phyloP scores from a whole-genome alignment of 2,888 invertebrate genomes.

The Luperina testacea region DNA sequence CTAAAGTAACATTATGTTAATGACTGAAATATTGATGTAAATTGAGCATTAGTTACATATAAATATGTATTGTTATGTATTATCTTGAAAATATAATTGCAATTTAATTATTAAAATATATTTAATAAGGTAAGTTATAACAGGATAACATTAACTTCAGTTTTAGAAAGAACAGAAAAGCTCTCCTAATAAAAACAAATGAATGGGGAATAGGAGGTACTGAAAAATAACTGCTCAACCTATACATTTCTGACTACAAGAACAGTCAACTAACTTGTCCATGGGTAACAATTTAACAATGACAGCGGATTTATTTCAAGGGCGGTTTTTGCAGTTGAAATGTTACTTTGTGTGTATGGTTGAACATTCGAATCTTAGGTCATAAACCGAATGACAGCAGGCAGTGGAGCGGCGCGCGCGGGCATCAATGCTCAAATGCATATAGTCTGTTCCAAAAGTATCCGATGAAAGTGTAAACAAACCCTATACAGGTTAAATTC shows the following conservation, averaged over 20 bases:
- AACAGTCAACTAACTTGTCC: background rate
- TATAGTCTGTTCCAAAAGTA: background rate
- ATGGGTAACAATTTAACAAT: constrained; percentile 3
- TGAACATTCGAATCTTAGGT: constrained; percentile 5
- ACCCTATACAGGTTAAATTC: background rate
- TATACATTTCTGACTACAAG: background rate
- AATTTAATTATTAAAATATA: constrained; percentile 60
- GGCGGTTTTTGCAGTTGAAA: background rate
- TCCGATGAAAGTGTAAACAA: constrained; percentile 1
- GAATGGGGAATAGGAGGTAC: background rate
- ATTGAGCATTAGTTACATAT: constrained; percentile 57
- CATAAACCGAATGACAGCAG: background rate
- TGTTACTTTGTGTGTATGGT: background rate
- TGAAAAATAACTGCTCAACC: background rate
- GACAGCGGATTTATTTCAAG: background rate
- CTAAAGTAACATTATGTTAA: constrained; percentile 58
- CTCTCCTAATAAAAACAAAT: background rate
- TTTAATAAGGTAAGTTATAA: constrained; percentile 51
- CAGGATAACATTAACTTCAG: background rate
- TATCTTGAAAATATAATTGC: constrained; percentile 64
- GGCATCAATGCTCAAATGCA: background rate
- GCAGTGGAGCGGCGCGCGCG: background rate
- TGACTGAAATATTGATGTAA: constrained; percentile 64
- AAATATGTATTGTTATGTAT: constrained; percentile 63
- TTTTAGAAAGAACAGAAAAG: background rate